A percentile compares a stretch with the other conserved stretches of the same genome.
Evolutionary conservation across 1,140 invertebrate genomes (phyloP).

Genomic region (Zaprionus inermis): DNA sequence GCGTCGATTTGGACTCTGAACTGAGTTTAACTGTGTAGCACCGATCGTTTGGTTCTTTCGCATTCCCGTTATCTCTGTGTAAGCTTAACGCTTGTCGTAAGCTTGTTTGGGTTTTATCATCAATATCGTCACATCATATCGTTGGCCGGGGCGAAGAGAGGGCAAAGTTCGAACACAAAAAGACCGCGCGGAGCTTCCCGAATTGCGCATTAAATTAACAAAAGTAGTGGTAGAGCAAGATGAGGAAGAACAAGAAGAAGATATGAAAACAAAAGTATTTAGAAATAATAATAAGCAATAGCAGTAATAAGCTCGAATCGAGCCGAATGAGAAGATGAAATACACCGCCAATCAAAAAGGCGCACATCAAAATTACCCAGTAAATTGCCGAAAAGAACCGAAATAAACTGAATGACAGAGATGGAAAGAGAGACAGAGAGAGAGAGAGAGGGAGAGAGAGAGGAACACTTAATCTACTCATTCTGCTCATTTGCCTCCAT

Average conservation of each 20-base stretch:
- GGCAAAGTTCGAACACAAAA: conserved; percentile 62
- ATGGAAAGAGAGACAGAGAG: background rate
- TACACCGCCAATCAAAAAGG: conserved; percentile 78
- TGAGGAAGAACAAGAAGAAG: conserved; percentile 21
- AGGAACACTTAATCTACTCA: background rate
- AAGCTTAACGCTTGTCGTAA: conserved; percentile 67
- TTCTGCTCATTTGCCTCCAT: background rate
- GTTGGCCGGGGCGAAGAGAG: background rate
- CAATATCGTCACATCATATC: conserved; percentile 46
- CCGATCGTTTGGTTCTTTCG: no score
- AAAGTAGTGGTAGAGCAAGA: conserved; percentile 9
- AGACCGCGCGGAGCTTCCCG: conserved; percentile 64
- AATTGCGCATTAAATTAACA: conserved; percentile 77
- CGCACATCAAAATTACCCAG: conserved; percentile 75
- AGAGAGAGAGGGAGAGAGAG: background rate
- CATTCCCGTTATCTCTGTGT: conserved; percentile 55
- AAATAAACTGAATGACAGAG: conserved; percentile 28
- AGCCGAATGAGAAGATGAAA: conserved; percentile 68
- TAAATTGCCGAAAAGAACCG: conserved; percentile 70
- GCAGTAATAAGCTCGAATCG: conserved; percentile 1
- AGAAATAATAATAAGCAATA: conserved; percentile 45
- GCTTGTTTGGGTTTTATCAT: conserved; percentile 62
- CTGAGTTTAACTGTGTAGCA: no score
- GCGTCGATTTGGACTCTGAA: conserved; percentile 42
- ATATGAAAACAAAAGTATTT: conserved; percentile 23